Percentiles rank a stretch among this genome's conserved stretches.
Evolutionary conservation across 2,888 invertebrate genomes (phyloP).

Genomic region (Drymonia ruficornis): DNA sequence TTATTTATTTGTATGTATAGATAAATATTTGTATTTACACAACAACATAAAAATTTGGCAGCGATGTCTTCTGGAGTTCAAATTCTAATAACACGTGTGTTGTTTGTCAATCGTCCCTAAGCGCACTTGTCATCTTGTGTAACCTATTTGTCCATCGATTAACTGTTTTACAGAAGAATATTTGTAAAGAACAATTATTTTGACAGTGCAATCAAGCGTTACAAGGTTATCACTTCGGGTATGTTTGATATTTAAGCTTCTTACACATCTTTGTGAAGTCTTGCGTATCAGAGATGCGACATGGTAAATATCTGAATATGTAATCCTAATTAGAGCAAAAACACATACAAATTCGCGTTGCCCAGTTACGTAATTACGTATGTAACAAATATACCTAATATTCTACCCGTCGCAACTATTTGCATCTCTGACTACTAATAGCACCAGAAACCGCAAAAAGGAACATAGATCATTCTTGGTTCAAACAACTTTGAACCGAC

Average conservation of each 20-base stretch:
- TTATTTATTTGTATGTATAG: too few species aligned
- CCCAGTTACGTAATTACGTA: too few species aligned
- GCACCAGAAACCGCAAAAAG: neutral
- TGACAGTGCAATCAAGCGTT: slow-evolving; percentile 2
- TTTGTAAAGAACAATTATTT: slow-evolving; percentile 19
- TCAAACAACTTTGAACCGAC: neutral
- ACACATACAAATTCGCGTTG: too few species aligned
- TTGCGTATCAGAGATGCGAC: neutral
- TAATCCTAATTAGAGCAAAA: neutral
- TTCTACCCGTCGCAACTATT: too few species aligned
- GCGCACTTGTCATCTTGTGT: slow-evolving; percentile 30
- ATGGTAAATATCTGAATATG: neutral
- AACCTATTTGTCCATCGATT: slow-evolving; percentile 41
- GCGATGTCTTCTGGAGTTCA: neutral
- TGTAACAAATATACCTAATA: too few species aligned
- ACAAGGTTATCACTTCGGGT: neutral
- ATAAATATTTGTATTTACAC: too few species aligned
- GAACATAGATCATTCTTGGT: neutral
- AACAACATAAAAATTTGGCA: too few species aligned
- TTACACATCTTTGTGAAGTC: neutral
- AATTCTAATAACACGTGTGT: neutral
- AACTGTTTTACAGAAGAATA: slow-evolving; percentile 30
- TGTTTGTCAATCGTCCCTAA: neutral
- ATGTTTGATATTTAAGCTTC: neutral
- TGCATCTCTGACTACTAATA: neutral